phyloP scores from a whole-genome alignment of 2,797 vertebrate species.

The Bradypodion pumilum region DNA sequence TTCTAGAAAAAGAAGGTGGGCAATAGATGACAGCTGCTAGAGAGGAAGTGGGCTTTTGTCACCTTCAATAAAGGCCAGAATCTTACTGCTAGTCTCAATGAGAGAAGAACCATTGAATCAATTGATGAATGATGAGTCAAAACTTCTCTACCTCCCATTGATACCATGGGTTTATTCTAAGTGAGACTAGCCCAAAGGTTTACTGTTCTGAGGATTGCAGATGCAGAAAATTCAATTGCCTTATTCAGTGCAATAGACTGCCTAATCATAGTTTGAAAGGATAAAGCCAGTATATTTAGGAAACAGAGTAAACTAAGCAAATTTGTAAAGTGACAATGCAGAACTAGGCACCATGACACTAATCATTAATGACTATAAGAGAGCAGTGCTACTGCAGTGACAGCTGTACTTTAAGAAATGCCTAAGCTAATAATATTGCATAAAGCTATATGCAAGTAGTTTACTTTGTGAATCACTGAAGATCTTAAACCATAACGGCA shows the following conservation, averaged over 20 bases:
- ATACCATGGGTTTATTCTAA: too few species aligned
- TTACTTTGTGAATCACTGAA: slow-evolving; percentile 44
- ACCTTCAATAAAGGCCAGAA: neutral
- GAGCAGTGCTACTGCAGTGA: neutral
- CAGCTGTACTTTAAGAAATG: slow-evolving; percentile 7
- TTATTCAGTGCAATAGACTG: neutral
- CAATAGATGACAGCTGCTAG: neutral
- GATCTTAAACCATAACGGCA: slow-evolving; percentile 52
- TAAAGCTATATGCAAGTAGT: neutral
- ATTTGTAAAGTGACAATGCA: neutral
- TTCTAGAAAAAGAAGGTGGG: neutral
- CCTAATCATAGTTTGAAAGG: neutral
- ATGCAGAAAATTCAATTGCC: neutral
- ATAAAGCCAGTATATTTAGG: neutral
- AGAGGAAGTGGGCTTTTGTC: neutral
- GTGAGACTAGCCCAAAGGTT: too few species aligned
- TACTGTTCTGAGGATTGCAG: neutral
- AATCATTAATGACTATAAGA: slow-evolving; percentile 4
- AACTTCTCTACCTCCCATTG: too few species aligned
- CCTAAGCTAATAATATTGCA: slow-evolving; percentile 4
- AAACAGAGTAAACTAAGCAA: neutral
- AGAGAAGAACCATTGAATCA: too few species aligned
- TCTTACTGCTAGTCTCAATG: too few species aligned
- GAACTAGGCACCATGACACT: slow-evolving; percentile 1
- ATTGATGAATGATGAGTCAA: too few species aligned